Conservation (phyloP, 1,140 invertebrate species). For the Drosophila trapezifrons region DNA sequence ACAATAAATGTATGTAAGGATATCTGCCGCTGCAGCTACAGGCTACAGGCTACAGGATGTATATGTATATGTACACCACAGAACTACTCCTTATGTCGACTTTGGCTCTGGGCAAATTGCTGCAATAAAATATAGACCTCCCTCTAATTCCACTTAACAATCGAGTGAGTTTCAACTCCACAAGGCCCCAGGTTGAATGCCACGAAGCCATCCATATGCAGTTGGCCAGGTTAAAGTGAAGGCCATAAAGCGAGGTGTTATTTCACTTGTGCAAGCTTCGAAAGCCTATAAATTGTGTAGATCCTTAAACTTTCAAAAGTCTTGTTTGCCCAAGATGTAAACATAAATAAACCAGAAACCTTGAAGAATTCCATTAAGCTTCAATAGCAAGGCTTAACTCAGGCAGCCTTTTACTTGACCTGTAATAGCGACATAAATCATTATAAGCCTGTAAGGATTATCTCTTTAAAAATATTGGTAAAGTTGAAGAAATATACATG, state of each 20-base stretch:
- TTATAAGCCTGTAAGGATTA: background rate
- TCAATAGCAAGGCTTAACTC: background rate
- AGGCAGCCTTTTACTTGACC: background rate
- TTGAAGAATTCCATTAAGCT: background rate
- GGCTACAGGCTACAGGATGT: constrained; percentile 14
- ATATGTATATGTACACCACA: background rate
- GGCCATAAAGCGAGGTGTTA: background rate
- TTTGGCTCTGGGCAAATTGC: constrained; percentile 40
- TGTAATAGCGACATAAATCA: background rate
- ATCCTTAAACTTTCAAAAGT: background rate
- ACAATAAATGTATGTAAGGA: constrained; percentile 11
- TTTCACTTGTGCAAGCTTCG: constrained; percentile 8
- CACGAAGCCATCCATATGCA: constrained; percentile 15
- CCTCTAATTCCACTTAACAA: constrained; percentile 38
- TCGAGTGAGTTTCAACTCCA: constrained; percentile 11
- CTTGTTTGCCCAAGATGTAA: background rate
- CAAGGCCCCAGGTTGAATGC: background rate
- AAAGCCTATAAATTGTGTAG: constrained; percentile 9
- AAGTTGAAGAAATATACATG: background rate
- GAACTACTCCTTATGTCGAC: constrained; percentile 22
- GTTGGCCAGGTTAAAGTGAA: constrained; percentile 5
- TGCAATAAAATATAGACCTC: constrained; percentile 36
- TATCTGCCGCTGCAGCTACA: constrained; percentile 1
- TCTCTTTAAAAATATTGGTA: too few species aligned
- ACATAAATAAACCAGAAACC: background rate